Conservation (phyloP, 2,888 invertebrate species). For the Prenolepis imparis region DNA sequence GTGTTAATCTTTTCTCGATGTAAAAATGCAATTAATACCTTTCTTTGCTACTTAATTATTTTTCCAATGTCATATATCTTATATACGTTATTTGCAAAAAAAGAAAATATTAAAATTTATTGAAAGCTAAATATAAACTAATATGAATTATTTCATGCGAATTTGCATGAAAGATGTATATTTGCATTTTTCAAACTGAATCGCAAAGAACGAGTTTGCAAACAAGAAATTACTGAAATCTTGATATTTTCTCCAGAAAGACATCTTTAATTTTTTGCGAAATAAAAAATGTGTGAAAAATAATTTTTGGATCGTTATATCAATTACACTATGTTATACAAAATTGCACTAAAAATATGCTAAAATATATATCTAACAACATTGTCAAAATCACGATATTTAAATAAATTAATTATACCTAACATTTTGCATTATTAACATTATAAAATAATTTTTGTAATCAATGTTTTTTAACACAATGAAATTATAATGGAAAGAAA, state of each 20-base stretch:
- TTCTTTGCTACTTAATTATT: background rate
- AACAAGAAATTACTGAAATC: background rate
- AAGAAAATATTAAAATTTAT: background rate
- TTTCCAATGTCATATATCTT: background rate
- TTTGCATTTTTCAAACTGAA: background rate
- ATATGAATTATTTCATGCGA: background rate
- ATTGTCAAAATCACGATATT: background rate
- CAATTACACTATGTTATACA: no score
- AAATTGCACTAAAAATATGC: background rate
- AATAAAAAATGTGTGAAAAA: conserved; percentile 5
- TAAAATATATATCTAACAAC: conserved; percentile 9
- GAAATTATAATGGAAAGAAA: background rate
- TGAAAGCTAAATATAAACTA: conserved; percentile 1
- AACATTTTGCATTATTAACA: background rate
- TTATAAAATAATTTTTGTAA: background rate
- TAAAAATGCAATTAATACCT: background rate
- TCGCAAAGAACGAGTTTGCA: background rate
- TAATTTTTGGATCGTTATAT: conserved; percentile 29
- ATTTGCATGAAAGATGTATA: background rate
- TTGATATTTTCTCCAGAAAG: conserved; percentile 21
- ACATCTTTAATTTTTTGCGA: conserved; percentile 28
- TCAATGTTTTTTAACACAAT: background rate
- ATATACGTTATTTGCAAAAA: background rate
- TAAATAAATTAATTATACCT: conserved; percentile 1
- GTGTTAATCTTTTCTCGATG: background rate